A percentile compares a stretch with the other conserved stretches of the same genome.
phyloP scores from a whole-genome alignment of 2,113 vertebrate genomes.

The Pedionomus torquatus region DNA sequence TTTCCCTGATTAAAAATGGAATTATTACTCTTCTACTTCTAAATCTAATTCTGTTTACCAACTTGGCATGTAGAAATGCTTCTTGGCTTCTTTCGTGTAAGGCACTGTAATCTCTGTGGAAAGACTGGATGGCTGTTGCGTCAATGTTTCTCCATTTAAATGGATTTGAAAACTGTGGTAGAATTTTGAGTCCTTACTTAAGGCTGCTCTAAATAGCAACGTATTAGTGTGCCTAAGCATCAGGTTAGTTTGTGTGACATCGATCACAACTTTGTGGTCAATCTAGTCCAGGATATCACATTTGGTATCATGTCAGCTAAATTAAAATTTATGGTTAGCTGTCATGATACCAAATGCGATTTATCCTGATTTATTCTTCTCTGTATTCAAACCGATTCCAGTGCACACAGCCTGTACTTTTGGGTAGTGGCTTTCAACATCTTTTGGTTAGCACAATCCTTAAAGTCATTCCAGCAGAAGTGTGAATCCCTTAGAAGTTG shows the following conservation, averaged over 20 bases:
- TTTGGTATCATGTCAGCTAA: background rate
- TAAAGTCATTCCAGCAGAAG: background rate
- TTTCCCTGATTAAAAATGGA: slow-evolving; percentile 9
- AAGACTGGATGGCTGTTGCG: background rate
- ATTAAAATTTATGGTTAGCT: background rate
- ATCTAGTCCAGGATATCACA: background rate
- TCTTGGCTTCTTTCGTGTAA: background rate
- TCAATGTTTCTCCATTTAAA: background rate
- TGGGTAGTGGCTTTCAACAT: background rate
- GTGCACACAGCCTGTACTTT: background rate
- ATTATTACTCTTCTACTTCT: background rate
- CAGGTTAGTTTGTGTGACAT: background rate
- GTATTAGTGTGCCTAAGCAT: background rate
- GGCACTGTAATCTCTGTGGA: background rate
- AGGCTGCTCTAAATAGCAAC: background rate
- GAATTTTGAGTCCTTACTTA: background rate
- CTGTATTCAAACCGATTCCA: background rate
- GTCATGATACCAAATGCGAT: background rate
- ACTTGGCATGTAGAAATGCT: background rate
- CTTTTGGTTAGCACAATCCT: background rate
- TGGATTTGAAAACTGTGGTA: background rate
- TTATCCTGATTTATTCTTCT: background rate
- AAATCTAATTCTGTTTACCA: background rate
- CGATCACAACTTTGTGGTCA: background rate
- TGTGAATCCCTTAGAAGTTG: background rate